Evolutionary conservation across 2,797 vertebrate species (phyloP), one percentile per base, ranked within the genome.

Genomic region (Oophaga sylvatica): DNA sequence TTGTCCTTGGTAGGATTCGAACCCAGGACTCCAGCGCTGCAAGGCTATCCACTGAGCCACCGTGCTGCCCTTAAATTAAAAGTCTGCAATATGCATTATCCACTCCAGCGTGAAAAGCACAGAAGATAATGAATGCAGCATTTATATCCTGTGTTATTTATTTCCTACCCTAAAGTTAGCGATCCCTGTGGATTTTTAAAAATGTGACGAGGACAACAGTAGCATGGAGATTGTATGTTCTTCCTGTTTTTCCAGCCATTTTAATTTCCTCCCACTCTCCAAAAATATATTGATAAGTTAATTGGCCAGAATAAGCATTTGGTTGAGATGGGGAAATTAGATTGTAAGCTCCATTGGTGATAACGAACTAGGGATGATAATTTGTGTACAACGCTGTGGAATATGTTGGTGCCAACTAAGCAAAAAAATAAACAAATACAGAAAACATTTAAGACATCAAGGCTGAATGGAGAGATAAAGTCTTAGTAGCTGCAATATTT

Each of bases 401-500:
- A 77, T 56, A 26, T 77, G 48, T 56, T 77, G 12, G 22, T 56
- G 75, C 12, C 13, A 56, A 53, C 53, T 56, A 75, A 75, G 5
- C 75, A n/a, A 26, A 11, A 56, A 56, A n/a, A 56, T 9, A 53
- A 77, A 77, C 15, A 77, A 77, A 56, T 16, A 77, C 10, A 56
- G 53, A 9, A 77, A 62, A 41, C 35, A 13, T 59, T 70, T 29
- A 41, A 29, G 31, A 29, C 73, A 87, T 70, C 53, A 11, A 31
- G 59, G 57, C 65, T 84, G 41, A 80, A 80, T 6, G 75, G 75
- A 56, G 17, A 88, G 76, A 88, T 84, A 84, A 80, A 88, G 71
- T 59, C 22, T 31, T 76, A 75, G 29, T 45, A 41, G 62, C 62
- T 63, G 81, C 48, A 89, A 86, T 89, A 86, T 85, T 89, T 89